Conservation (phyloP, 2,113 vertebrate species). For the Ptilonorhynchus violaceus region DNA sequence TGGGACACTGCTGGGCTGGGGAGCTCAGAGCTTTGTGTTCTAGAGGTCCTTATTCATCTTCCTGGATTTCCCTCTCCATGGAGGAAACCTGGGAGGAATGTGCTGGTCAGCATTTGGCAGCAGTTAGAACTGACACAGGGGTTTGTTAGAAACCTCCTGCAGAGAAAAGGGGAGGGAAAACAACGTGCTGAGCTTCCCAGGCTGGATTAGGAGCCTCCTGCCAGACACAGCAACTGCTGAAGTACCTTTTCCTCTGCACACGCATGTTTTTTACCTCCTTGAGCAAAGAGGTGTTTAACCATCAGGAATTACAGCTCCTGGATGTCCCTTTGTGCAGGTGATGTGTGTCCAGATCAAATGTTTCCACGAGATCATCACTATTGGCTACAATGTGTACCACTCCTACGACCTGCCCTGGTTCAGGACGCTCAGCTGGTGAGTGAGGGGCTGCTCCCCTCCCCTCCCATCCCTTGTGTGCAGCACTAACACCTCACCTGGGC, state of each 20-base stretch:
- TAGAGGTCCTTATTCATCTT: neutral
- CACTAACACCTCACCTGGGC: rapidly evolving
- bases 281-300: neutral
- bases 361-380: slow-evolving; percentile 98
- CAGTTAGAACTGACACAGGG: neutral
- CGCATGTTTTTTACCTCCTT: neutral
- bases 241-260: neutral
- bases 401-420: slow-evolving; percentile 99
- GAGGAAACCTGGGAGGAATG: neutral
- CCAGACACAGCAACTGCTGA: neutral
- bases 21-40: neutral
- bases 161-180: neutral
- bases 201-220: neutral
- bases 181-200: neutral
- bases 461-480: neutral
- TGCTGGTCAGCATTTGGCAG: neutral
- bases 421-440: slow-evolving; percentile 96
- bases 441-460: neutral
- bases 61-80: neutral
- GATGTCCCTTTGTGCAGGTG: slow-evolving; percentile 75
- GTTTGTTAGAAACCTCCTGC: neutral
- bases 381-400: slow-evolving; percentile 97
- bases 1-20: neutral
- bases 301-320: neutral
- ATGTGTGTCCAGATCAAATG: slow-evolving; percentile 98